Base-by-base conservation (phyloP, 2,797 vertebrate species). In the Brachyalestes nurse region DNA sequence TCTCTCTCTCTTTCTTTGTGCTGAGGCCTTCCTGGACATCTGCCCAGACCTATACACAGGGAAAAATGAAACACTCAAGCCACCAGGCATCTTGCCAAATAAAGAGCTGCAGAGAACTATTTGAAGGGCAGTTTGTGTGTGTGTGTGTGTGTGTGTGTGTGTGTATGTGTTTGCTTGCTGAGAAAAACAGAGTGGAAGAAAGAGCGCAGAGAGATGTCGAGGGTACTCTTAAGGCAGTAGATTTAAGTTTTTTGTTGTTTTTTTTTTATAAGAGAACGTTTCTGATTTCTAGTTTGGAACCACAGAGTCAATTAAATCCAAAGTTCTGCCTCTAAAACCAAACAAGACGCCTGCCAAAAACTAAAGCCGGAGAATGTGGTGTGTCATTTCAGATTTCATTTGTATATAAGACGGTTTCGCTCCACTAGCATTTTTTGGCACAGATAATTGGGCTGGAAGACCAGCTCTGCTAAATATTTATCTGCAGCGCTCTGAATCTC, bases 21-120 rank as follows among this genome's bases (percentile, higher is more conserved):
- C 88, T 84, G 88, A 92, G 90, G 78, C 65, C 90, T 91, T 91
- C 94, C 96, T 98, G 97, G 97, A 98, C 95, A 96, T 97, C 95
- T 98, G 97, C 97, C 97, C 96, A 96, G 96, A 96, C 96, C 95
- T 95, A 96, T 96, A 96, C 95, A 93, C 92, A 92, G 91, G 88
- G 91, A 93, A 94, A 93, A 93, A 93, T 93, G 90, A 94, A 94
- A 93, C 93, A 92, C 93, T 93, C 93, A 92, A 93, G 91, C 92
- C 91, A 91, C 92, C 82, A 92, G 93, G 92, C 92, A 82, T 89
- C 88, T 89, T 87, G 92, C 92, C 93, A 94, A 92, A 93, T 92
- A 92, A 93, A 95, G 91, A 91, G 89, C 91, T 92, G 91, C 89
- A 85, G 91, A 94, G 93, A 93, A 92, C 91, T 92, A 91, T 93